Base-by-base conservation (phyloP, 2,888 invertebrate species). In the Endotricha flammealis region DNA sequence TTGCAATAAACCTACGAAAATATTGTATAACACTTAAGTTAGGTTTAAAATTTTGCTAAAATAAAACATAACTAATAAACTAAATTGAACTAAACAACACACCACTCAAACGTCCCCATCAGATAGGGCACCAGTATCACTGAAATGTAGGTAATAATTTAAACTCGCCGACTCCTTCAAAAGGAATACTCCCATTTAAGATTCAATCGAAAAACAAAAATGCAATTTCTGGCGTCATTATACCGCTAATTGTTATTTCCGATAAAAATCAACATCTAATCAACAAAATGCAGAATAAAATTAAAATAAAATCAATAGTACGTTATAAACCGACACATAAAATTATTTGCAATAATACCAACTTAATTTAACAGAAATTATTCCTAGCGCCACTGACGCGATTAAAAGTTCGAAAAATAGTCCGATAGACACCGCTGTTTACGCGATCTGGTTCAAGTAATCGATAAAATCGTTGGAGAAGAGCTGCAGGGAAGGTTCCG, bases 381-480 rank as follows among this genome's bases (percentile, higher is more conserved):
- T 66, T 65, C 54, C 77, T 78, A 82, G 57, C 62, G 68, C 65
- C 64, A 51, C 55, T 30, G 32, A 70, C 65, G 62, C 62, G 52
- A 45, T 27, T 44, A 50, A 60, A 51, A 59, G 68, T 70, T 57
- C 59, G 49, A 59, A 50, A 50, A 63, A 57, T 49, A 66, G 66
- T 72, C 56, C 58, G 53, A 54, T 60, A 53, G 44, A 53, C 57
- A 59, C 67, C 53, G 58, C 59, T 39, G 38, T 39, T 72, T 80
- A 89, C 53, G 88, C 89, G 68, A 89, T 88, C 74, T 89, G 89
- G 70, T 89, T 90, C 55, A 90, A 71, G 69, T 90, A 90, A 65
- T 89, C 87, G 52, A 89, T 87, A 71, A 89, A 89, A 64, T 90
- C 88, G 66, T 88, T 90, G 41, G 90, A 89, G 68, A 90, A 89